Base-by-base conservation (phyloP, 2,888 invertebrate species). In the Himalopsyche anomala region DNA sequence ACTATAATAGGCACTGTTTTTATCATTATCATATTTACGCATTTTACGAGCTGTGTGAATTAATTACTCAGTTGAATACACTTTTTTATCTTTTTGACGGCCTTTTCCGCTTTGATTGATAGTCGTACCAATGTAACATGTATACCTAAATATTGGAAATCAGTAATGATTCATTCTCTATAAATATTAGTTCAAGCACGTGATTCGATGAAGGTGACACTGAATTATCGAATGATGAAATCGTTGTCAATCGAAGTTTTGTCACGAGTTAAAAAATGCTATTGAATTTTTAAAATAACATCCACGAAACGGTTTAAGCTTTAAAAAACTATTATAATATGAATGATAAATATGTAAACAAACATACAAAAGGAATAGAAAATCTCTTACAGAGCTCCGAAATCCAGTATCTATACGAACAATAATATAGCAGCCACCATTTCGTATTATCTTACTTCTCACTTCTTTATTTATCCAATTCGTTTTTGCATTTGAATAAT, bases 381-480 rank as follows among this genome's bases (percentile, higher is more conserved):
- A 74, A 74, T 74, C 36, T 36, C 19, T 28, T 36, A 69, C 28
- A 9, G 69, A 36, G 69, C 74, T 38, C 8, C 12, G 36, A 74
- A 74, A 74, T 74, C 74, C 36, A 12, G 38, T 74, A 38, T 2
- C 38, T 74, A 74, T 74, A 74, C 12, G 51, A 74, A 74, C 11
- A 0, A 69, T 12, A 36, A 74, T 19, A 19, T 12, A 74, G 74
- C 74, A 74, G 38, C 74, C 38, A 38, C 74, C 74, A 74, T 74
- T 38, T 74, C 74, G 38, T 36, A 74, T 74, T 74, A 74, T 74
- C 74, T 38, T 74, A 28, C 74, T 38, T 74, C 74, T 74, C 74
- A 74, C 74, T 74, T 74, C 74, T 74, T 74, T 74, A 74, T 74
- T 74, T 74, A 74, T 74, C 74, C 74, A 74, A 74, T 74, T 74